Conservation (phyloP, 2,113 vertebrate species). For the Urocitellus parryii region DNA sequence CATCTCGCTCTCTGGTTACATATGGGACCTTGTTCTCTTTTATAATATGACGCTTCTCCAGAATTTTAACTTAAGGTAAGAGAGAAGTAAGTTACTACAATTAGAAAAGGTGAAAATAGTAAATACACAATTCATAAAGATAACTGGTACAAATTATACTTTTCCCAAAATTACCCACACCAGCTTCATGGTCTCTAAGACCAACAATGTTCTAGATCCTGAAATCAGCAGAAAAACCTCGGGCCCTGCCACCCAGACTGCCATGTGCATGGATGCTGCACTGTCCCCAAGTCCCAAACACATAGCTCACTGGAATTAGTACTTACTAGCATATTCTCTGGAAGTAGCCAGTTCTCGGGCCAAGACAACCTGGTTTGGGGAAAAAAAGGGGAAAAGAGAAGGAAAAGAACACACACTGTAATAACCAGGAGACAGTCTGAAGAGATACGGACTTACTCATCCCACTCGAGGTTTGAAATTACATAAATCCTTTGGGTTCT, state of each 20-base stretch:
- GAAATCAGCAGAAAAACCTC: background rate
- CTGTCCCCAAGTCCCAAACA: background rate
- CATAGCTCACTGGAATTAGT: conserved; percentile 3
- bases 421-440: conserved; percentile 12
- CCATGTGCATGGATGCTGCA: background rate
- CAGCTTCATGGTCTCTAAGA: background rate
- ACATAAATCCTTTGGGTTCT: background rate
- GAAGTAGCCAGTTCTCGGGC: conserved; percentile 95
- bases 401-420: conserved; percentile 65
- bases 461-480: background rate
- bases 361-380: conserved; percentile 93
- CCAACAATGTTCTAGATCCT: background rate
- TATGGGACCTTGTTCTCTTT: conserved; percentile 99
- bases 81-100: conserved; percentile 71
- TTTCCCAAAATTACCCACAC: conserved; percentile 27
- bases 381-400: conserved; percentile 39
- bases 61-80: conserved; percentile 95
- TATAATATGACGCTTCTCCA: conserved; percentile 99
- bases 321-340: conserved; percentile 99
- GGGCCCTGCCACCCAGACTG: background rate
- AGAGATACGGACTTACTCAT: background rate
- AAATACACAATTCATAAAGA: conserved; percentile 48
- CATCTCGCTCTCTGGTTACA: conserved; percentile 97
- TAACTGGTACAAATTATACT: background rate
- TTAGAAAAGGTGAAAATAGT: conserved; percentile 54